Evolutionary conservation across 2,888 invertebrate genomes (phyloP).

Genomic region (Trichogramma dendrolimi): DNA sequence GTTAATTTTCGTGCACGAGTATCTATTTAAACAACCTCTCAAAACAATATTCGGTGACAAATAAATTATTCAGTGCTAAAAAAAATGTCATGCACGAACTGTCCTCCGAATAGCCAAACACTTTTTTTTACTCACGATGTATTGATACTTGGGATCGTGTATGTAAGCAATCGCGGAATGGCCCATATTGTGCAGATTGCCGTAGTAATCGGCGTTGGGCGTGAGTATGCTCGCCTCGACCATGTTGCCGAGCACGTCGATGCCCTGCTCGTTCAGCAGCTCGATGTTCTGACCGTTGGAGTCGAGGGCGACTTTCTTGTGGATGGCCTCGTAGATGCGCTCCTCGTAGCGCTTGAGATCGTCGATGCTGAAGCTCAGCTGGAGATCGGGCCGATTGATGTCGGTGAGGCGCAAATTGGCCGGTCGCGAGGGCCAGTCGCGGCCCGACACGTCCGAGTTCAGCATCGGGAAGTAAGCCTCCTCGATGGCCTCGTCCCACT

Average conservation of each 20-base stretch:
- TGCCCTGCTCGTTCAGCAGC: constrained; percentile 66
- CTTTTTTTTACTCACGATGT: constrained; percentile 57
- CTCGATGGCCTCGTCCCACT: constrained; percentile 65
- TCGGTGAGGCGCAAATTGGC: constrained; percentile 58
- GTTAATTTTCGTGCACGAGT: neutral
- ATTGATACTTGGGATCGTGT: constrained; percentile 74
- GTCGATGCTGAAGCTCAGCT: constrained; percentile 63
- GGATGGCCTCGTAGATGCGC: constrained; percentile 68
- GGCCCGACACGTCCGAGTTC: constrained; percentile 70
- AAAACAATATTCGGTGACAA: too few species aligned
- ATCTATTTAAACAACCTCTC: too few species aligned
- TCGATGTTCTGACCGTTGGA: constrained; percentile 58
- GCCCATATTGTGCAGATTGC: constrained; percentile 78
- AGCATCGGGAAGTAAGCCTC: constrained; percentile 83
- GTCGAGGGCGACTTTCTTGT: constrained; percentile 59
- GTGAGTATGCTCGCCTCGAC: constrained; percentile 68
- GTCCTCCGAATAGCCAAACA: constrained; percentile 32
- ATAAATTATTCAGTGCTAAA: too few species aligned
- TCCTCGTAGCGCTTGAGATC: constrained; percentile 73
- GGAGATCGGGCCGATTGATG: constrained; percentile 62
- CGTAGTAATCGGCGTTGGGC: constrained; percentile 67
- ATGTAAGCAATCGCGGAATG: constrained; percentile 72
- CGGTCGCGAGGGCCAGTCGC: constrained; percentile 71
- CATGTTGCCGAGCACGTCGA: constrained; percentile 75
- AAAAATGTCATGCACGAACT: too few species aligned